Conservation (phyloP, 2,113 vertebrate genomes). For the Pterocles gutturalis region DNA sequence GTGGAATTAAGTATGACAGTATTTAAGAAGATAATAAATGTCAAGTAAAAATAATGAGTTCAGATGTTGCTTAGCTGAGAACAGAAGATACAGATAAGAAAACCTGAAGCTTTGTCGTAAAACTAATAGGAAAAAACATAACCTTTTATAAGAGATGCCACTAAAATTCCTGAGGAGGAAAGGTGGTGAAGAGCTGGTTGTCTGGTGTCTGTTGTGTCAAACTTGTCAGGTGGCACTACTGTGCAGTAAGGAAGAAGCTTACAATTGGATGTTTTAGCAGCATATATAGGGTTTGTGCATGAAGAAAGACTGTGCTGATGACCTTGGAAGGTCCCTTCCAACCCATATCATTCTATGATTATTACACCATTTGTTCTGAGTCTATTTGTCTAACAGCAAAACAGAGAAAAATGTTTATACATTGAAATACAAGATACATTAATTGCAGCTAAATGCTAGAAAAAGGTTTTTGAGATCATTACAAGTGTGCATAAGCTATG, state of each 20-base stretch:
- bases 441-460: not conserved
- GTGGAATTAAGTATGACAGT: not conserved
- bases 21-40: slow-evolving; percentile 5
- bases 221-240: not conserved
- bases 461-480: not conserved
- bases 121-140: not conserved
- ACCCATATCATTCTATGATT: not conserved
- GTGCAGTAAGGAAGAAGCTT: not conserved
- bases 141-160: not conserved
- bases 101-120: not conserved
- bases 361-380: not conserved
- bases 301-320: not conserved
- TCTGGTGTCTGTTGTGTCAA: not conserved
- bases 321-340: not conserved
- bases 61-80: not conserved
- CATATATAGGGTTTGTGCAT: not conserved
- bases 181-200: not conserved
- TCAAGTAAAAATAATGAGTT: not conserved
- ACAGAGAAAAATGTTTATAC: not conserved
- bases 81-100: not conserved
- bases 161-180: not conserved
- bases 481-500: not conserved
- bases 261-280: not conserved
- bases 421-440: not conserved
- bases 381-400: not conserved